Evolutionary conservation across 1,140 invertebrate species (phyloP).

Genomic region (Scaptodrosophila lebanonensis): DNA sequence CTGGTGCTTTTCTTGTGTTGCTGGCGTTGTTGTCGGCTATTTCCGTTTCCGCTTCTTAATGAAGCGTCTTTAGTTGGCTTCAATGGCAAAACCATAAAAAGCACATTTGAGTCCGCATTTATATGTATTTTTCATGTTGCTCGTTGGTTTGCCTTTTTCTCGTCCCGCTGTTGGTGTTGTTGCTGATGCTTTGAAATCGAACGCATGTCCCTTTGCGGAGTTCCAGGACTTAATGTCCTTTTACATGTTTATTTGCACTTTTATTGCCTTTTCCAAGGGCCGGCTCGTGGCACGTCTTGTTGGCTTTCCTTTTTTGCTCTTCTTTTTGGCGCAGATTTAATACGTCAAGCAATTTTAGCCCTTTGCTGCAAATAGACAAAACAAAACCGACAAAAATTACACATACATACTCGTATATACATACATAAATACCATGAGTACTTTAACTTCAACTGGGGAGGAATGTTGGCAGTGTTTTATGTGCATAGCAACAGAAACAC

Average conservation of each 20-base stretch:
- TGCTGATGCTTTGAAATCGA: constrained; percentile 8
- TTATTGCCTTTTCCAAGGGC: constrained; percentile 55
- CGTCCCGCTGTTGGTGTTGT: neutral
- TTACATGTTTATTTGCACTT: constrained; percentile 71
- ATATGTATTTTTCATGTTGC: constrained; percentile 26
- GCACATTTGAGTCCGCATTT: constrained; percentile 53
- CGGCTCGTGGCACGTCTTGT: constrained; percentile 4
- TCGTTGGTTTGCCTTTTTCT: neutral
- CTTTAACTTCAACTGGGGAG: too few relatives aligned
- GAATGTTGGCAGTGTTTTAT: too few relatives aligned
- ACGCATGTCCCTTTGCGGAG: constrained; percentile 30
- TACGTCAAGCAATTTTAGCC: neutral
- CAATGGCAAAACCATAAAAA: constrained; percentile 50
- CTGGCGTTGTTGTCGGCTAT: constrained; percentile 36
- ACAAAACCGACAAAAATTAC: constrained; percentile 9
- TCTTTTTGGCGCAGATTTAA: constrained; percentile 1
- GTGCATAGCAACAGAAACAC: too few relatives aligned
- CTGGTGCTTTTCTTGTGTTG: neutral
- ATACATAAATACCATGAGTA: too few relatives aligned
- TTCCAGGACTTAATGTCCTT: constrained; percentile 56
- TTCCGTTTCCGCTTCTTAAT: constrained; percentile 66
- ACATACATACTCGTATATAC: neutral
- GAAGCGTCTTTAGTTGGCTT: constrained; percentile 59
- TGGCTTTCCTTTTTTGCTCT: neutral
- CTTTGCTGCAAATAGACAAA: constrained; percentile 48